Conservation (phyloP, 2,888 invertebrate genomes). For the Carcina quercana region DNA sequence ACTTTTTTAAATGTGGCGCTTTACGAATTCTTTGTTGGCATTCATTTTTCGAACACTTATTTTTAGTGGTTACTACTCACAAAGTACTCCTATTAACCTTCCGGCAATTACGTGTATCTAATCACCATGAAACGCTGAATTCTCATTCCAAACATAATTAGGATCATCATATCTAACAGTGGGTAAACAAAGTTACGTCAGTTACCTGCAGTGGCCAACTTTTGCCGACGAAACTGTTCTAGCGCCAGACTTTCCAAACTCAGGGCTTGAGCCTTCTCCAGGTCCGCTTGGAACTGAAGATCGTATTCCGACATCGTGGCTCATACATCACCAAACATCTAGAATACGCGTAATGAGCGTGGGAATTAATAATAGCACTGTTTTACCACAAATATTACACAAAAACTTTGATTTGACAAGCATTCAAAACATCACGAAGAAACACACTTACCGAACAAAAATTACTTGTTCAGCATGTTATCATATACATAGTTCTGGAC, state of each 20-base stretch:
- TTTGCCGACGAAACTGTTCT: constrained; percentile 85
- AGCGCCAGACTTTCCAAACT: constrained; percentile 90
- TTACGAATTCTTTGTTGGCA: too few species aligned
- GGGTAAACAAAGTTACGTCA: constrained; percentile 57
- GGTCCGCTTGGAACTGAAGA: constrained; percentile 87
- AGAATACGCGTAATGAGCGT: constrained; percentile 44
- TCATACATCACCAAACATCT: constrained; percentile 38
- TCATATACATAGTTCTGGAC: too few species aligned
- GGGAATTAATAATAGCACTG: constrained; percentile 43
- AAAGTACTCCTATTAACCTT: too few species aligned
- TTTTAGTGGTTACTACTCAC: too few species aligned
- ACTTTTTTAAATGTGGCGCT: too few species aligned
- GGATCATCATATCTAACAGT: constrained; percentile 28
- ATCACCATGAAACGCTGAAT: too few species aligned
- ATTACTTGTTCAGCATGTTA: too few species aligned
- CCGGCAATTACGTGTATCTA: too few species aligned
- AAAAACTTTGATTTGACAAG: constrained; percentile 28
- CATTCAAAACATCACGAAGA: constrained; percentile 20
- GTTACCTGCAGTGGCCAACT: constrained; percentile 69
- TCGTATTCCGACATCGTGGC: constrained; percentile 80
- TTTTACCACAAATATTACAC: constrained; percentile 31
- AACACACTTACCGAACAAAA: constrained; percentile 15
- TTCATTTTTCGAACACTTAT: too few species aligned
- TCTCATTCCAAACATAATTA: neutral
- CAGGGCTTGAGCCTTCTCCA: constrained; percentile 90